These are phyloP conservation scores for Larimichthys crocea DNA, from an alignment of 2,113 vertebrate genomes.

Conservation along the genomic window DNA sequence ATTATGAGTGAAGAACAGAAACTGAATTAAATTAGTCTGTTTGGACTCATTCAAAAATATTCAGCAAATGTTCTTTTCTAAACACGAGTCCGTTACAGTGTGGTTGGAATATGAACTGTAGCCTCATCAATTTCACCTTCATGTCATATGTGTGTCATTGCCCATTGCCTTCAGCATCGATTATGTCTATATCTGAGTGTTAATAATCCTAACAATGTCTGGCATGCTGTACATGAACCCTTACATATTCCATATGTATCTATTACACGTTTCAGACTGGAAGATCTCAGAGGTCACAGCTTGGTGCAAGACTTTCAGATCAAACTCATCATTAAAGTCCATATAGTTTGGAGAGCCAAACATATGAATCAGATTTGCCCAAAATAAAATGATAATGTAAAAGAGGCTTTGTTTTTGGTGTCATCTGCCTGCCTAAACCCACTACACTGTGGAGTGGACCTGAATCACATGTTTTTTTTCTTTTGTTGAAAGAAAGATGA, in stretches of 20 bases:
- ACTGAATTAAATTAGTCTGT: not conserved
- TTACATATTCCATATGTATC: too few relatives aligned
- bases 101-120: not conserved
- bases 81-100: not conserved
- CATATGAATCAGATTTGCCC: not conserved
- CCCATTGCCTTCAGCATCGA: too few relatives aligned
- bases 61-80: not conserved
- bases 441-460: too few relatives aligned
- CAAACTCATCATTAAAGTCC: not conserved
- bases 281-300: too few relatives aligned
- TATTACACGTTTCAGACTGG: too few relatives aligned
- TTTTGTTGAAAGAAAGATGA: too few relatives aligned
- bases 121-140: not conserved
- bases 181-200: not conserved
- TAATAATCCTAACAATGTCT: too few relatives aligned
- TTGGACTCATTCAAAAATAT: not conserved
- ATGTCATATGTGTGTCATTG: not conserved
- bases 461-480: too few relatives aligned
- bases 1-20: not conserved
- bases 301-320: not conserved
- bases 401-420: too few relatives aligned
- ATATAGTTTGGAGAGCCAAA: not conserved
- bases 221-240: too few relatives aligned
- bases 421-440: too few relatives aligned
- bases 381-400: too few relatives aligned